Evolutionary conservation across 1,140 invertebrate genomes (phyloP).

Genomic region (Lepeophtheirus salmonis): DNA sequence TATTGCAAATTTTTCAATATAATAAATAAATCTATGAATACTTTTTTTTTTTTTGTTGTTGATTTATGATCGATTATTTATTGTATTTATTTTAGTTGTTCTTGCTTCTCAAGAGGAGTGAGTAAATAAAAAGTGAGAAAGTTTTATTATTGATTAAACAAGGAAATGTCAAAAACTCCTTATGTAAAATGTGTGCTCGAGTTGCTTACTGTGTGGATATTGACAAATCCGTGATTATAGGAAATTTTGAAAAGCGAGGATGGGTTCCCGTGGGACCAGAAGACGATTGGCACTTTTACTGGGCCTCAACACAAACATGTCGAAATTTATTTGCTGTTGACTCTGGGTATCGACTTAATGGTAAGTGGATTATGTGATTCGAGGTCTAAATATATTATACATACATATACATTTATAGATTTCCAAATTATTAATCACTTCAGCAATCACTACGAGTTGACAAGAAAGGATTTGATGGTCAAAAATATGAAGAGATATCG

Average conservation of each 20-base stretch:
- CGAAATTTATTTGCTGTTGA: conserved; percentile 19
- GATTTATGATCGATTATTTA: too few relatives aligned
- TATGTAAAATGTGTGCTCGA: conserved; percentile 24
- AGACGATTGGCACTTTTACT: conserved; percentile 93
- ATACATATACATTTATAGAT: conserved; percentile 14
- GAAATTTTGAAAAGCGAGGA: conserved; percentile 79
- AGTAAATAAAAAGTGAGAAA: too few relatives aligned
- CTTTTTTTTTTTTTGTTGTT: too few relatives aligned
- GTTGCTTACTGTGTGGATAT: conserved; percentile 72
- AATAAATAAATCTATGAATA: too few relatives aligned
- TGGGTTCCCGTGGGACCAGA: conserved; percentile 76
- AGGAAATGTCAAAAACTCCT: too few relatives aligned
- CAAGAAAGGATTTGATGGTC: conserved; percentile 77
- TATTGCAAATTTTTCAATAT: too few relatives aligned
- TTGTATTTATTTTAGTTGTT: too few relatives aligned
- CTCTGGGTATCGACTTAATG: conserved; percentile 19
- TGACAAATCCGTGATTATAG: conserved; percentile 81
- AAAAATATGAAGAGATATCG: conserved; percentile 88
- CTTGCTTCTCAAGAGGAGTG: too few relatives aligned
- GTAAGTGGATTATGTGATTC: too few relatives aligned
- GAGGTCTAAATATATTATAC: too few relatives aligned
- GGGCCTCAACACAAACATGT: conserved; percentile 34
- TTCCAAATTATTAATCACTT: conserved; percentile 62
- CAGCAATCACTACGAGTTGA: conserved; percentile 84
- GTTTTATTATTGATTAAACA: not conserved